Conservation (phyloP, 2,797 vertebrate genomes). For the Danio choprae region DNA sequence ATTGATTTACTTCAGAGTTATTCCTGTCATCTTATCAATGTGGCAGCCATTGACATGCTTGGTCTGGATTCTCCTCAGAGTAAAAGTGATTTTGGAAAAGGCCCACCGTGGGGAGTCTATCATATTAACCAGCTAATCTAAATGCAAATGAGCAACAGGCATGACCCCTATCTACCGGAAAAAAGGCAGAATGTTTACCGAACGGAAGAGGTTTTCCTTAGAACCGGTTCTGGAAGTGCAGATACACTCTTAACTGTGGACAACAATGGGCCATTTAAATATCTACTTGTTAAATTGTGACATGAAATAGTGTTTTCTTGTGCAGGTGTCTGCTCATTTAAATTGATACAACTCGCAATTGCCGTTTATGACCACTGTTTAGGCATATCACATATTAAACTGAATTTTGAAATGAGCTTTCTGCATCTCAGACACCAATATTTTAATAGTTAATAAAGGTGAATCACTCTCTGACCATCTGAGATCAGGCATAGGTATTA, state of each 20-base stretch:
- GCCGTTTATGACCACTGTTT: too few relatives aligned
- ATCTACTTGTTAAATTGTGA: neutral
- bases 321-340: too few relatives aligned
- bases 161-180: conserved; percentile 43
- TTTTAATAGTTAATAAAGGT: too few relatives aligned
- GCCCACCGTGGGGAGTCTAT: conserved; percentile 41
- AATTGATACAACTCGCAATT: too few relatives aligned
- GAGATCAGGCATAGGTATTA: too few relatives aligned
- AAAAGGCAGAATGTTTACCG: conserved; percentile 45
- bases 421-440: too few relatives aligned
- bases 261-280: neutral
- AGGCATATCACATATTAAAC: too few relatives aligned
- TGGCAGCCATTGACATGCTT: conserved; percentile 38
- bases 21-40: conserved; percentile 45
- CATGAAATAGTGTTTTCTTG: too few relatives aligned
- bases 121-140: conserved; percentile 61
- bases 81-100: conserved; percentile 48
- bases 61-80: conserved; percentile 44
- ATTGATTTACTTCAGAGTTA: conserved; percentile 55
- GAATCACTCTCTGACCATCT: too few relatives aligned
- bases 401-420: too few relatives aligned
- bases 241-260: conserved; percentile 15
- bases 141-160: conserved; percentile 61
- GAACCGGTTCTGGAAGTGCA: conserved; percentile 24
- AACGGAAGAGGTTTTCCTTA: conserved; percentile 45